Evolutionary conservation across 2,888 invertebrate genomes (phyloP).

Genomic region (Meliscaeva auricollis): DNA sequence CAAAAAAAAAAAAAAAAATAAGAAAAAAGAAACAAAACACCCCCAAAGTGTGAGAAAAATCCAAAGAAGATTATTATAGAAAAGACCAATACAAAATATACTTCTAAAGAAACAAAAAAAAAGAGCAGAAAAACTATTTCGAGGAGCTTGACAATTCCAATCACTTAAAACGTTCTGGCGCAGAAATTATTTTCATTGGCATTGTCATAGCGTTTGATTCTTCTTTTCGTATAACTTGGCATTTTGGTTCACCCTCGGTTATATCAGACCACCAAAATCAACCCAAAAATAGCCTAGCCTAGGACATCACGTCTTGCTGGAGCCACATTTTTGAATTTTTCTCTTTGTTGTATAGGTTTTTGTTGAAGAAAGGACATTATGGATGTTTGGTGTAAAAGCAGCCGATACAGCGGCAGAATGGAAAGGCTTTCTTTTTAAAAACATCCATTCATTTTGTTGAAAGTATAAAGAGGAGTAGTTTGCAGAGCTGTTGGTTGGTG

Average conservation of each 20-base stretch:
- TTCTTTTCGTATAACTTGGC: constrained; percentile 20
- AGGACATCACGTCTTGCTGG: constrained; percentile 51
- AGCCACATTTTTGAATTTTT: constrained; percentile 40
- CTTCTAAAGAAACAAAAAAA: background rate
- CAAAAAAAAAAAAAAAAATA: background rate
- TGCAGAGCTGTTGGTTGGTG: constrained; percentile 8
- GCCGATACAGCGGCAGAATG: background rate
- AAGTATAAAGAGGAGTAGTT: constrained; percentile 28
- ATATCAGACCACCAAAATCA: constrained; percentile 47
- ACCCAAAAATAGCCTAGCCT: constrained; percentile 52
- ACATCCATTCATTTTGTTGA: constrained; percentile 42
- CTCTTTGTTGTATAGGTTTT: background rate
- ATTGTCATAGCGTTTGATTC: constrained; percentile 69
- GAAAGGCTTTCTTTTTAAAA: constrained; percentile 35
- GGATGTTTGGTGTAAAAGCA: constrained; percentile 25
- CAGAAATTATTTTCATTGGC: constrained; percentile 71
- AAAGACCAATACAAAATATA: background rate
- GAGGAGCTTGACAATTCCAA: constrained; percentile 68
- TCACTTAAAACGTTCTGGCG: constrained; percentile 69
- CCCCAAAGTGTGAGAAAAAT: background rate
- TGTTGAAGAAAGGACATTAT: constrained; percentile 11
- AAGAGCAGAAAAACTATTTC: constrained; percentile 47
- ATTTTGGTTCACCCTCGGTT: constrained; percentile 11
- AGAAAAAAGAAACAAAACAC: background rate
- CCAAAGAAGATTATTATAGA: background rate